A percentile compares a stretch with the other conserved stretches of the same genome.
Conservation (phyloP, 37 sponge, comb jelly and placozoan genomes). For the Crambe crambe region DNA sequence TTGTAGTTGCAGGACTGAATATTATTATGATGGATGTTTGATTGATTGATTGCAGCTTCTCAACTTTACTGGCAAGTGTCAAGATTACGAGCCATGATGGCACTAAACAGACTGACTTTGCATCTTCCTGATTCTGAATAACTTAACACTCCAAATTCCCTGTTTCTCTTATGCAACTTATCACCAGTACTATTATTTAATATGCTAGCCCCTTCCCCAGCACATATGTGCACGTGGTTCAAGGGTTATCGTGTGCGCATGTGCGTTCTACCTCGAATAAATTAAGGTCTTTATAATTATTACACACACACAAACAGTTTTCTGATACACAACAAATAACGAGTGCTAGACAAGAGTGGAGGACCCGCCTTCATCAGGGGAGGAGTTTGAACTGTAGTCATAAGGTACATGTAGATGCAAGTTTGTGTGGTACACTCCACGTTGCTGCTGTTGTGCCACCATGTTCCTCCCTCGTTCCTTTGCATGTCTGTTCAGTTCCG, state of each 20-base stretch:
- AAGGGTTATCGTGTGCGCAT: too few relatives aligned
- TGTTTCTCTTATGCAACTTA: too few relatives aligned
- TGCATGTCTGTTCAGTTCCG: slow-evolving; percentile 22
- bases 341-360: neutral
- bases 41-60: slow-evolving; percentile 25
- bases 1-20: neutral
- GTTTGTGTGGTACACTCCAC: neutral
- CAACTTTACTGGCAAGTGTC: slow-evolving; percentile 62
- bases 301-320: too few relatives aligned
- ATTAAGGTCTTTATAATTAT: too few relatives aligned
- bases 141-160: too few relatives aligned
- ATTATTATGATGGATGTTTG: neutral
- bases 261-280: too few relatives aligned
- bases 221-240: too few relatives aligned
- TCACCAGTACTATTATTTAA: too few relatives aligned
- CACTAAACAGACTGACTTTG: slow-evolving; percentile 38
- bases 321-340: too few relatives aligned
- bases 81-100: slow-evolving; percentile 53
- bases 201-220: too few relatives aligned
- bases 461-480: neutral
- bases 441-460: neutral
- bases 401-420: too few relatives aligned
- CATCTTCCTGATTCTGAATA: slow-evolving; percentile 7
- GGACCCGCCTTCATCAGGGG: neutral
- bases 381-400: neutral